Evolutionary conservation across 2,888 invertebrate species (phyloP).

Genomic region (Caenorhabditis afra): DNA sequence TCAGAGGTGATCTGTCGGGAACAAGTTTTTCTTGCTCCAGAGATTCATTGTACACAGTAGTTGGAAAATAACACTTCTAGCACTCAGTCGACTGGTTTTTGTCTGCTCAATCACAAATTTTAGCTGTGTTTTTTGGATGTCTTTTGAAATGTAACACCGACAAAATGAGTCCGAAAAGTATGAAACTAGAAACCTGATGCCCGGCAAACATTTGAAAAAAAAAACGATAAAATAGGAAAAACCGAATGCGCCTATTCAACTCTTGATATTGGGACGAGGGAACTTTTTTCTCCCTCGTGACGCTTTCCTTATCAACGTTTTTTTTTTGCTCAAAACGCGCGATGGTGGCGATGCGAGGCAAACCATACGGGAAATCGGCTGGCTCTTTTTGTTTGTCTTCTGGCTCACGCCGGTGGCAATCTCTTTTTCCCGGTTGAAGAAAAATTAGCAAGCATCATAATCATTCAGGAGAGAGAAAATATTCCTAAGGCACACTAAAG

Average conservation of each 20-base stretch:
- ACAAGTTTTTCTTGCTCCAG: constrained; percentile 27
- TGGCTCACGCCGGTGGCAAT: constrained; percentile 50
- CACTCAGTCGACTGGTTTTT: not conserved
- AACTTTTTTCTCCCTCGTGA: not conserved
- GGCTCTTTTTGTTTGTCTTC: constrained; percentile 59
- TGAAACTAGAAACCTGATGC: constrained; percentile 37
- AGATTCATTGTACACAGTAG: not conserved
- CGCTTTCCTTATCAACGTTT: constrained; percentile 49
- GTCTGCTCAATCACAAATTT: constrained; percentile 16
- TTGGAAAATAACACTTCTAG: too few relatives aligned
- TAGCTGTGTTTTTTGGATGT: too few relatives aligned
- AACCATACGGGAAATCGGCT: constrained; percentile 42
- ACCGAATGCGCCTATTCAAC: too few relatives aligned
- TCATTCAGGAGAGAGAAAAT: constrained; percentile 11
- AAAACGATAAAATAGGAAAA: constrained; percentile 11
- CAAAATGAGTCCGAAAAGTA: constrained; percentile 32
- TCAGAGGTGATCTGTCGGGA: constrained; percentile 38
- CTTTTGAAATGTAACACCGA: constrained; percentile 12
- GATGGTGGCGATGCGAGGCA: constrained; percentile 22
- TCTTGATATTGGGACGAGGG: too few relatives aligned
- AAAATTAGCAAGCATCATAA: constrained; percentile 49
- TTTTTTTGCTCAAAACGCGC: constrained; percentile 20
- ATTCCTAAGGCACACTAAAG: constrained; percentile 13
- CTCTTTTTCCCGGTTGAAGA: constrained; percentile 29
- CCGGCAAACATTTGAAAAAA: constrained; percentile 14